Percentiles rank a stretch among this genome's conserved stretches.
These are phyloP conservation scores for Thelaira solivaga DNA, from an alignment of 2,888 invertebrate species.

Conservation along the genomic window DNA sequence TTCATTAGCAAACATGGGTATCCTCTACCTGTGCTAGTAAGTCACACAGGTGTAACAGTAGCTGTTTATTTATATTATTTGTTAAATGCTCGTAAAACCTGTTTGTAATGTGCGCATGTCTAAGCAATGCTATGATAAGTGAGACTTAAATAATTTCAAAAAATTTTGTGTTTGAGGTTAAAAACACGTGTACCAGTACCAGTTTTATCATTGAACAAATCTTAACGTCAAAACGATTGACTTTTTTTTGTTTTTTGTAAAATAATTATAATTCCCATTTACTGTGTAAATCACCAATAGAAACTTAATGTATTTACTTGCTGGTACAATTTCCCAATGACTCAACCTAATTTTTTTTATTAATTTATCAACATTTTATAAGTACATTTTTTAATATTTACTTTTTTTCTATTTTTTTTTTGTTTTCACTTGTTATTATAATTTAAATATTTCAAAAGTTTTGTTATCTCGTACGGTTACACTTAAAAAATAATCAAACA, in stretches of 20 bases:
- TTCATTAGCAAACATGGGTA: conserved; percentile 9
- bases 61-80: conserved; percentile 14
- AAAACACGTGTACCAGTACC: conserved; percentile 29
- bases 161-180: conserved; percentile 52
- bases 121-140: conserved; percentile 60
- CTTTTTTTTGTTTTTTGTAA: too few relatives aligned
- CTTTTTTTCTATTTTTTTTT: not conserved
- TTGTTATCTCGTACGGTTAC: conserved; percentile 19
- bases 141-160: conserved; percentile 39
- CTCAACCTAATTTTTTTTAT: conserved; percentile 29
- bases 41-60: conserved; percentile 40
- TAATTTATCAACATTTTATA: not conserved
- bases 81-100: conserved; percentile 62
- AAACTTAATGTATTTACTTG: too few relatives aligned
- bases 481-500: not conserved
- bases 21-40: conserved; percentile 50
- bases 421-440: not conserved
- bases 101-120: conserved; percentile 69
- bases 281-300: not conserved
- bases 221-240: too few relatives aligned
- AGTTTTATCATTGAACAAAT: too few relatives aligned
- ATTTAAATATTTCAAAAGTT: not conserved
- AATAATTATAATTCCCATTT: not conserved
- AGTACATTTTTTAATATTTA: too few relatives aligned
- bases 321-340: conserved; percentile 17